Conservation (phyloP, 2,113 vertebrate species). For the Maccullochella peelii region DNA sequence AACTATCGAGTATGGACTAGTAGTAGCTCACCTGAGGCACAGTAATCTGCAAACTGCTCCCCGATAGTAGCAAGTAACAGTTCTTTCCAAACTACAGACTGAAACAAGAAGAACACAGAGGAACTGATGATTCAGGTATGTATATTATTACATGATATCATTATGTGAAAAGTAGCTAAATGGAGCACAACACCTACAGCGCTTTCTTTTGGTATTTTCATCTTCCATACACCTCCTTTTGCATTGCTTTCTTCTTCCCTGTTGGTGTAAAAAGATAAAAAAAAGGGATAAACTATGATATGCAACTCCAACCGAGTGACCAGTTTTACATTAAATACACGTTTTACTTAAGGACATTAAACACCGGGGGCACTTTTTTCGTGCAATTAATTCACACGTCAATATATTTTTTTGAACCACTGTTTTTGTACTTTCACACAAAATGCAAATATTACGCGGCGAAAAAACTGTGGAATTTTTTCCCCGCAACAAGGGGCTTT, state of each 20-base stretch:
- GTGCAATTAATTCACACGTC: too few relatives aligned
- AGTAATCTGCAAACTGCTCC: slow-evolving; percentile 94
- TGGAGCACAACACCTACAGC: slow-evolving; percentile 83
- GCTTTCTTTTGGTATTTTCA: slow-evolving; percentile 95
- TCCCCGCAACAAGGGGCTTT: too few relatives aligned
- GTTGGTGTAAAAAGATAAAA: slow-evolving; percentile 16
- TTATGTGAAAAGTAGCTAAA: neutral
- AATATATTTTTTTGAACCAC: too few relatives aligned
- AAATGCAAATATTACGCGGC: too few relatives aligned
- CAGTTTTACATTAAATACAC: neutral
- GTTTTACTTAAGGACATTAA: neutral
- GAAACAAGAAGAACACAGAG: slow-evolving; percentile 28
- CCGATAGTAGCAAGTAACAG: slow-evolving; percentile 94
- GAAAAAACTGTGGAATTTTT: too few relatives aligned
- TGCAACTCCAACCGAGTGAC: neutral
- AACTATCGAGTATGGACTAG: neutral
- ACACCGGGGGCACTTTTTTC: too few relatives aligned
- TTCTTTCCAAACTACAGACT: slow-evolving; percentile 96
- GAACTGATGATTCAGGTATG: neutral
- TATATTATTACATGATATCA: neutral
- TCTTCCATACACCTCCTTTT: slow-evolving; percentile 96
- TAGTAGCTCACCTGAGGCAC: slow-evolving; percentile 84
- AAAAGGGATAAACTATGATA: neutral
- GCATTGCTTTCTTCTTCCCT: slow-evolving; percentile 99
- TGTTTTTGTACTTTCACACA: too few relatives aligned